phyloP scores from a whole-genome alignment of 2,888 invertebrate species.

The Drosophila anomelani region DNA sequence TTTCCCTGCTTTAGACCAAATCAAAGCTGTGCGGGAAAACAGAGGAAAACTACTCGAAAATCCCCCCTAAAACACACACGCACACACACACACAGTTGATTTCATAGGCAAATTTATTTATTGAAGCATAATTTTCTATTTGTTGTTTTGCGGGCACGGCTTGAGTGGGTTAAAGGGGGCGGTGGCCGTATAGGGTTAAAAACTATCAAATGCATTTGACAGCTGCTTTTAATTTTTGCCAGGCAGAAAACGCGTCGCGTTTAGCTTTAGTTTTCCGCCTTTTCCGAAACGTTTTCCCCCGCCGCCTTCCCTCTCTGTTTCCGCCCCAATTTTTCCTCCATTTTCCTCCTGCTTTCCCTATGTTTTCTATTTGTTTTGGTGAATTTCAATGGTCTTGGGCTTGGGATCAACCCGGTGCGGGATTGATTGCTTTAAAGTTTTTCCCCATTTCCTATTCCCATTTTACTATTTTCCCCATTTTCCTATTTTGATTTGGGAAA shows the following conservation, averaged over 20 bases:
- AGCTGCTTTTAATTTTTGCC: slow-evolving; percentile 67
- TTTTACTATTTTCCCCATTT: not conserved
- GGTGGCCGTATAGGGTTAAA: slow-evolving; percentile 29
- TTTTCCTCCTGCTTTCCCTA: not conserved
- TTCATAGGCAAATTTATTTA: slow-evolving; percentile 64
- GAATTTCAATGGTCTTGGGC: slow-evolving; percentile 37
- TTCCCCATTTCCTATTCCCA: not conserved
- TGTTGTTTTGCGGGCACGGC: slow-evolving; percentile 43
- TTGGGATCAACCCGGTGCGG: slow-evolving; percentile 4
- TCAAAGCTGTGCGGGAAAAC: slow-evolving; percentile 51
- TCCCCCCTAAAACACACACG: slow-evolving; percentile 23
- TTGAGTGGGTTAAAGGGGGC: not conserved
- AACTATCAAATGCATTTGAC: slow-evolving; percentile 77
- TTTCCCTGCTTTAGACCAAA: slow-evolving; percentile 25
- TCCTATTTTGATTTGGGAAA: slow-evolving; percentile 2
- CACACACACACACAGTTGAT: slow-evolving; percentile 14
- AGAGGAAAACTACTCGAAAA: slow-evolving; percentile 58
- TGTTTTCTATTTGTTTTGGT: slow-evolving; percentile 21
- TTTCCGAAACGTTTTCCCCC: not conserved
- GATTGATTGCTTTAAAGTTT: slow-evolving; percentile 37
- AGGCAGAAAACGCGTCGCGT: slow-evolving; percentile 34
- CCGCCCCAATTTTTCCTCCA: not conserved
- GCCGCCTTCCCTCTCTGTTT: not conserved
- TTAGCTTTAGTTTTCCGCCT: slow-evolving; percentile 12
- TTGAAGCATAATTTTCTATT: slow-evolving; percentile 75